Evolutionary conservation across 2,888 invertebrate genomes (phyloP), one percentile per base, ranked within the genome.

Genomic region (Xestia rhomboidea): DNA sequence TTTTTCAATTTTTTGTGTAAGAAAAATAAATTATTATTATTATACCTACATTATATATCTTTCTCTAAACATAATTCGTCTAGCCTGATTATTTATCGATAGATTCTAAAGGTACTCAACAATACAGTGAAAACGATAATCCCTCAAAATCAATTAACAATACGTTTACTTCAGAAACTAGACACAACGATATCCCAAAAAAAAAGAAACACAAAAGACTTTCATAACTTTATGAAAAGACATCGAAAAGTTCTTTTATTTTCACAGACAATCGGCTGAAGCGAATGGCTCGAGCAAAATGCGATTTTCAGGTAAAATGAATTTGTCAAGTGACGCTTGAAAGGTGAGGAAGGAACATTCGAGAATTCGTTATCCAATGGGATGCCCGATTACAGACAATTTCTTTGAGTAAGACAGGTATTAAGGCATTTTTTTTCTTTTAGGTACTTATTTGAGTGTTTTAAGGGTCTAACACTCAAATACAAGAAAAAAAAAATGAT

Each of bases 291-390:
- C 57, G 67, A 6, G 54, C n/a, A 74, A 82, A 79, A 86, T 80
- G 54, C 72, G 77, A 87, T 87, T 77, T 85, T 82, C 76, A 67
- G 77, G 66, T 77, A 66, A 80, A 78, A 79, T 78, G 75, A 80
- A 78, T 76, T 78, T 72, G 82, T 82, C 72, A 67, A 85, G 71
- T 71, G 86, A 82, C 41, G 80, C 73, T 73, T 60, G 76, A 75
- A 79, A 66, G 63, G 75, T 77, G 51, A 67, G 41, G 54, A 24
- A 77, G 34, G 60, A 63, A 76, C 30, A 54, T 62, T 77, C 38
- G 69, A 41, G 67, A 78, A 68, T 74, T 76, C 68, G 21, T 82
- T 66, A 82, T 64, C 69, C 62, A 71, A 68, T 76, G 38, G 66
- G 38, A 76, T 79, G 13, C 73, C 8, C 68, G 34, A 38, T 66